phyloP scores from a whole-genome alignment of 2,797 vertebrate genomes.

The Anniella stebbinsi region DNA sequence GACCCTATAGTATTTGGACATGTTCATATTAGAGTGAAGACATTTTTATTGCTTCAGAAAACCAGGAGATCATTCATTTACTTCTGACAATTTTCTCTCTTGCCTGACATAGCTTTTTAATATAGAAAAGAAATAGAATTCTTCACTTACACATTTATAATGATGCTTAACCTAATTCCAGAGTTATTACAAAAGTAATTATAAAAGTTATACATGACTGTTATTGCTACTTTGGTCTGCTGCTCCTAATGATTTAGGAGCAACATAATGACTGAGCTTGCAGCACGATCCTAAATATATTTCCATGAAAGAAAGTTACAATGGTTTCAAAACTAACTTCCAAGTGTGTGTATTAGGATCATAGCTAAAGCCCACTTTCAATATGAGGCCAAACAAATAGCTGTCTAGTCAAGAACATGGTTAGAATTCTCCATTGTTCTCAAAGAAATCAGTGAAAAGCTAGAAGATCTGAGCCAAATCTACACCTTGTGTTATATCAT shows the following conservation, averaged over 20 bases:
- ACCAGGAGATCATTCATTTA: conserved; percentile 18
- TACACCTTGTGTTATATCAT: too few relatives aligned
- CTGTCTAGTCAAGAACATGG: neutral
- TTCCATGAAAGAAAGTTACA: neutral
- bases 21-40: neutral
- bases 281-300: neutral
- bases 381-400: neutral
- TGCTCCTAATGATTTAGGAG: conserved; percentile 1
- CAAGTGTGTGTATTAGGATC: neutral
- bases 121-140: conserved; percentile 26
- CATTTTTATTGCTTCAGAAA: conserved; percentile 7
- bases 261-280: neutral
- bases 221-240: conserved; percentile 2
- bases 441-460: neutral
- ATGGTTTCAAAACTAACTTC: neutral
- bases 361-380: neutral
- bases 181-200: conserved; percentile 30
- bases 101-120: conserved; percentile 24
- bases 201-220: conserved; percentile 10
- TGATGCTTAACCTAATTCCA: conserved; percentile 20
- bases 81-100: neutral
- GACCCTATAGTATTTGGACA: neutral
- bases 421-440: neutral
- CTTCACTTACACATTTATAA: conserved; percentile 15
- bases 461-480: too few relatives aligned